phyloP scores from a whole-genome alignment of 2,797 vertebrate species.

The Eulemur albifrons region DNA sequence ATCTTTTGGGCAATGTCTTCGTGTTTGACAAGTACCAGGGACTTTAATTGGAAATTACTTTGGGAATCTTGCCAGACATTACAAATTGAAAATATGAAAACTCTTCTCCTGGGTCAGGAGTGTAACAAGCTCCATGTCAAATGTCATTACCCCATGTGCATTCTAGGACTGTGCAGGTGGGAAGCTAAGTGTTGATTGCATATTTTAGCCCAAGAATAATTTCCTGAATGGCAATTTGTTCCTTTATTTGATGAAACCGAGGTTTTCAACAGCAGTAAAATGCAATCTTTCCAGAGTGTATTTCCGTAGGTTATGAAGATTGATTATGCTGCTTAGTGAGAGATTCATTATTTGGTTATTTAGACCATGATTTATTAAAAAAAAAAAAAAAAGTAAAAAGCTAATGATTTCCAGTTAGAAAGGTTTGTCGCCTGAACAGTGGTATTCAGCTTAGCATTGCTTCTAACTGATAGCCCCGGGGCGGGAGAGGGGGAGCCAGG shows the following conservation, averaged over 20 bases:
- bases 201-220: constrained; percentile 83
- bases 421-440: constrained; percentile 59
- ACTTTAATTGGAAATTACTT: constrained; percentile 88
- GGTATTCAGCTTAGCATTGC: constrained; percentile 42
- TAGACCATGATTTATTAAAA: constrained; percentile 75
- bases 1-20: constrained; percentile 82
- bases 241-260: constrained; percentile 79
- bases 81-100: constrained; percentile 83
- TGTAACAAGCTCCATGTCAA: constrained; percentile 84
- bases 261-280: constrained; percentile 80
- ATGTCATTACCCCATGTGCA: constrained; percentile 79
- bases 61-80: constrained; percentile 86
- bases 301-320: constrained; percentile 74
- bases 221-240: constrained; percentile 82
- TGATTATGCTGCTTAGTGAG: constrained; percentile 77
- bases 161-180: constrained; percentile 85
- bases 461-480: constrained; percentile 42
- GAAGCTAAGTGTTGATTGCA: constrained; percentile 82
- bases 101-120: constrained; percentile 83
- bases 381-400: constrained; percentile 68
- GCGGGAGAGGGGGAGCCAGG: not conserved
- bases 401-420: constrained; percentile 77
- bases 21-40: constrained; percentile 87
- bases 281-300: constrained; percentile 77
- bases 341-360: constrained; percentile 80